phyloP scores from a whole-genome alignment of 37 sponge, comb jelly and placozoan genomes.

The Sycon ciliatum region DNA sequence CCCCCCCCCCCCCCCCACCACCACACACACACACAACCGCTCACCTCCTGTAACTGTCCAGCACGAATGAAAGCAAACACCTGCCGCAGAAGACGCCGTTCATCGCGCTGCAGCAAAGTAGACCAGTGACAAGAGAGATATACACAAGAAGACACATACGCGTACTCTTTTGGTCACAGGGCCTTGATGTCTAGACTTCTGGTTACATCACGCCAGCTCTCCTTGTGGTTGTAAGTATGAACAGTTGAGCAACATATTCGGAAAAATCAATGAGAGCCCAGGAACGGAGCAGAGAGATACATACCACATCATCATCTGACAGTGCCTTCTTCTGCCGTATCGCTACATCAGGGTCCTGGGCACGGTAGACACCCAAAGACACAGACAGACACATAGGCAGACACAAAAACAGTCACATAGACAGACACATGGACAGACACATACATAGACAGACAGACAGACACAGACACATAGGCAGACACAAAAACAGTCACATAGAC shows the following conservation, averaged over 20 bases:
- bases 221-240: too few relatives aligned
- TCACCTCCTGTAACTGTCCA: slow-evolving; percentile 57
- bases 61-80: slow-evolving; percentile 75
- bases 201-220: too few relatives aligned
- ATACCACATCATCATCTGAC: slow-evolving; percentile 58
- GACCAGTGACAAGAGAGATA: background rate
- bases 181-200: too few relatives aligned
- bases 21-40: background rate
- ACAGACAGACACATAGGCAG: background rate
- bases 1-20: background rate
- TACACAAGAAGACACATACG: background rate
- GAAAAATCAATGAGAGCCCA: too few relatives aligned
- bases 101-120: slow-evolving; percentile 45
- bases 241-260: too few relatives aligned
- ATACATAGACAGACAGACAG: background rate
- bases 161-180: too few relatives aligned
- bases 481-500: background rate
- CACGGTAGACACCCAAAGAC: background rate
- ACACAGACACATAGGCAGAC: background rate
- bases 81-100: slow-evolving; percentile 55
- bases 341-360: slow-evolving; percentile 83
- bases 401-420: background rate
- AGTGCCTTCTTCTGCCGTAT: slow-evolving; percentile 47
- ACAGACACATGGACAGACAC: background rate
- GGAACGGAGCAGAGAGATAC: too few relatives aligned